phyloP scores from a whole-genome alignment of 2,797 vertebrate genomes.

The Oreortyx pictus region DNA sequence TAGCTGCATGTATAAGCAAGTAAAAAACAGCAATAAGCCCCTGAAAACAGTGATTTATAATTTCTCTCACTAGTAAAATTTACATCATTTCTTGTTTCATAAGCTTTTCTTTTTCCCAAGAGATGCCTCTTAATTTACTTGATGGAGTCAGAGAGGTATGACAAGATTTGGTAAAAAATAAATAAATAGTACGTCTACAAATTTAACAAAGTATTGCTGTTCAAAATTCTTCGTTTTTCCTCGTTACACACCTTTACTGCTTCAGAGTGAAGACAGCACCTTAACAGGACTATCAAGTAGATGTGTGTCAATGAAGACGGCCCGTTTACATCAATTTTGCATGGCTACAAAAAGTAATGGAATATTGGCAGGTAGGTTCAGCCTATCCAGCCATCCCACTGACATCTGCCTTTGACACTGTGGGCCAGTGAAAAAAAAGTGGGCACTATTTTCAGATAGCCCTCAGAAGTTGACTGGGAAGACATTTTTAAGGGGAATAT shows the following conservation, averaged over 20 bases:
- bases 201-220: not conserved
- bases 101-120: not conserved
- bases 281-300: not conserved
- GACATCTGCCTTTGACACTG: no score
- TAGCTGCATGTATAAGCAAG: not conserved
- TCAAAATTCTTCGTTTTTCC: not conserved
- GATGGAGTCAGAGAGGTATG: not conserved
- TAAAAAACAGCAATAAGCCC: not conserved
- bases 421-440: no score
- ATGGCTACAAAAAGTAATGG: not conserved
- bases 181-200: not conserved
- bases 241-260: not conserved
- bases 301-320: rapidly evolving
- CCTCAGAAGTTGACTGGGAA: not conserved
- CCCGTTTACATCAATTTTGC: not conserved
- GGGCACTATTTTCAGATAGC: no score
- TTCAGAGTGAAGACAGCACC: not conserved
- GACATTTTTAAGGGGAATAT: not conserved
- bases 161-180: not conserved
- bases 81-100: not conserved
- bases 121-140: not conserved
- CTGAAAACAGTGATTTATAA: not conserved
- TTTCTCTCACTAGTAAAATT: not conserved
- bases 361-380: no score
- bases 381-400: no score